Evolutionary conservation across 1,140 invertebrate species (phyloP).

Genomic region (Cydia fagiglandana): DNA sequence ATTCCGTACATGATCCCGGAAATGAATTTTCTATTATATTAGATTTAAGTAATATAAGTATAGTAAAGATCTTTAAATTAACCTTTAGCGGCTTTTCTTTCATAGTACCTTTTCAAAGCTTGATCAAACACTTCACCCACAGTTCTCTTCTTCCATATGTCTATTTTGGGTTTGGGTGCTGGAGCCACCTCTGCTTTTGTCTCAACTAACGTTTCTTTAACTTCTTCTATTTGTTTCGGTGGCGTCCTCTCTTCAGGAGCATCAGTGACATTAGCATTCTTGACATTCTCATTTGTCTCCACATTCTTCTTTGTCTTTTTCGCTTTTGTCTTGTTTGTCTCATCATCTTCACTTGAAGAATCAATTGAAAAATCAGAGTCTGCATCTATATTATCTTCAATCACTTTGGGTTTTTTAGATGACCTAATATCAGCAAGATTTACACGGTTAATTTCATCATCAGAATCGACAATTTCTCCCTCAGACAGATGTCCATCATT

Average conservation of each 20-base stretch:
- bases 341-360: slow-evolving; percentile 70
- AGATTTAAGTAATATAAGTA: slow-evolving; percentile 14
- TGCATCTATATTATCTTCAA: slow-evolving; percentile 82
- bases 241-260: slow-evolving; percentile 33
- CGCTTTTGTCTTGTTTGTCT: slow-evolving; percentile 41
- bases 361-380: slow-evolving; percentile 85
- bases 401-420: slow-evolving; percentile 72
- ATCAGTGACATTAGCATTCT: slow-evolving; percentile 33
- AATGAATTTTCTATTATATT: not conserved
- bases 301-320: slow-evolving; percentile 40
- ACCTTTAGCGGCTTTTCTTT: slow-evolving; percentile 83
- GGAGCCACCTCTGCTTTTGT: slow-evolving; percentile 34
- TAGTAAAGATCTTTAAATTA: slow-evolving; percentile 6
- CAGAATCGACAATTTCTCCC: slow-evolving; percentile 67
- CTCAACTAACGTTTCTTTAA: slow-evolving; percentile 37
- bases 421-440: slow-evolving; percentile 68
- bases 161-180: slow-evolving; percentile 79
- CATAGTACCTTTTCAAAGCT: slow-evolving; percentile 89
- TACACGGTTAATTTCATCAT: slow-evolving; percentile 70
- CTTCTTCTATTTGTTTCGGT: slow-evolving; percentile 32
- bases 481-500: slow-evolving; percentile 65
- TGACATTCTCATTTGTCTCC: slow-evolving; percentile 22
- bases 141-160: slow-evolving; percentile 92
- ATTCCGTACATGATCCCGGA: not conserved
- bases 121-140: slow-evolving; percentile 89